A percentile compares a stretch with the other conserved stretches of the same genome.
Conservation (phyloP, 2,113 vertebrate genomes). For the Atherinomorus stipes region DNA sequence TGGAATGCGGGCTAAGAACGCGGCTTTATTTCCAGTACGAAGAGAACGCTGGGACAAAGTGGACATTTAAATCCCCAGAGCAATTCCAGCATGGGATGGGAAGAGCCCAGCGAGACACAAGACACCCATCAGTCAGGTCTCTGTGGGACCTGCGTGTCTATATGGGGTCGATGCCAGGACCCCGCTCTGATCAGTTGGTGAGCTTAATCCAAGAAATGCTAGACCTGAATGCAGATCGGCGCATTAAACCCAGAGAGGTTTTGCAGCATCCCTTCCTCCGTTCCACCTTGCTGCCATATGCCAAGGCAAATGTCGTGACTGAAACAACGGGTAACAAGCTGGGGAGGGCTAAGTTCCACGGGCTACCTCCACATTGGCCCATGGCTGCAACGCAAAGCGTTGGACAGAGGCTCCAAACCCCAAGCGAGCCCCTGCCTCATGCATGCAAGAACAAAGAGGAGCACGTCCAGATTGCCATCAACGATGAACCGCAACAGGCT, state of each 20-base stretch:
- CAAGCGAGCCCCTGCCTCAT: no score
- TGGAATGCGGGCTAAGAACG: background rate
- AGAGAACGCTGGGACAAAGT: background rate
- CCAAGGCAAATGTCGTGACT: no score
- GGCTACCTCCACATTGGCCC: no score
- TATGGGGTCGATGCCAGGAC: background rate
- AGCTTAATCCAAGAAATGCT: background rate
- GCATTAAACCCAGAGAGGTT: background rate
- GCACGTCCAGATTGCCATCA: no score
- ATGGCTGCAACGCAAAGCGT: no score
- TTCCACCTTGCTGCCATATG: no score
- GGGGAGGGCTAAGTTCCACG: no score
- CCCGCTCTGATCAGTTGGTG: background rate
- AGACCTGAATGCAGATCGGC: conserved; percentile 5
- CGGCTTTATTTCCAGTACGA: background rate
- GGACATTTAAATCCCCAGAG: background rate
- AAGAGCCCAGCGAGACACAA: background rate
- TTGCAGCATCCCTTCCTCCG: background rate
- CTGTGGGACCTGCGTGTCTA: background rate
- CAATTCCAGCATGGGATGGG: background rate
- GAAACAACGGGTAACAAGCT: no score
- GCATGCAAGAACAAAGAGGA: no score
- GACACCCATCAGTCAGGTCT: background rate
- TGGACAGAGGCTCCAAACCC: no score
- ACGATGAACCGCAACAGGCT: no score